A percentile compares a stretch with the other conserved stretches of the same genome.
Evolutionary conservation across 2,113 vertebrate genomes (phyloP).

Genomic region (Rousettus leschenaultii): DNA sequence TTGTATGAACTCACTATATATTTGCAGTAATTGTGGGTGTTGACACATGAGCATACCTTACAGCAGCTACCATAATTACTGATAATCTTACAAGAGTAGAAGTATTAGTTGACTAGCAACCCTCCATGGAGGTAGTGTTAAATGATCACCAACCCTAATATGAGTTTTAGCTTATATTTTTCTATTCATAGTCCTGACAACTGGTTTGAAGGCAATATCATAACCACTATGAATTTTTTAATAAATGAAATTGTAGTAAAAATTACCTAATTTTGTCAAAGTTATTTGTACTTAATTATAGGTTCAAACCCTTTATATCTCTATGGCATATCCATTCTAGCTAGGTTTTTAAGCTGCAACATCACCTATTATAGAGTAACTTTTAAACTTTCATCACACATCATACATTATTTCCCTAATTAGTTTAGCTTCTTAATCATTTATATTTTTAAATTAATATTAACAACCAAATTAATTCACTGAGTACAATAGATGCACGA

Average conservation of each 20-base stretch:
- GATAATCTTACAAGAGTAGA: not conserved
- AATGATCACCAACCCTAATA: not conserved
- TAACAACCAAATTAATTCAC: not conserved
- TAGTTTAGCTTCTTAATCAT: not conserved
- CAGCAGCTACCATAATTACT: not conserved
- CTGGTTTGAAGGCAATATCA: no score
- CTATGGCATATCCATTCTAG: not conserved
- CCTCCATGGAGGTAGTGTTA: not conserved
- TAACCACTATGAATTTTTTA: no score
- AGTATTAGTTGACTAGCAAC: no score
- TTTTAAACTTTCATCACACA: not conserved
- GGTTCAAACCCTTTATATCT: not conserved
- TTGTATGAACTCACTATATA: not conserved
- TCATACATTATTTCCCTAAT: not conserved
- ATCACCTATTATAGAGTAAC: not conserved
- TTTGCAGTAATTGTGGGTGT: not conserved
- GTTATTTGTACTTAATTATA: no score
- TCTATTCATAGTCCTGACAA: not conserved
- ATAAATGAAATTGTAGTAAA: no score
- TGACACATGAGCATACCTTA: not conserved
- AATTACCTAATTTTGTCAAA: no score
- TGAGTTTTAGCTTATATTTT: not conserved
- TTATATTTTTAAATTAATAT: not conserved
- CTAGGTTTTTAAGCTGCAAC: not conserved
- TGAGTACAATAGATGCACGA: not conserved